Base-by-base conservation (phyloP, 2,797 vertebrate species). In the Malurus splendens region DNA sequence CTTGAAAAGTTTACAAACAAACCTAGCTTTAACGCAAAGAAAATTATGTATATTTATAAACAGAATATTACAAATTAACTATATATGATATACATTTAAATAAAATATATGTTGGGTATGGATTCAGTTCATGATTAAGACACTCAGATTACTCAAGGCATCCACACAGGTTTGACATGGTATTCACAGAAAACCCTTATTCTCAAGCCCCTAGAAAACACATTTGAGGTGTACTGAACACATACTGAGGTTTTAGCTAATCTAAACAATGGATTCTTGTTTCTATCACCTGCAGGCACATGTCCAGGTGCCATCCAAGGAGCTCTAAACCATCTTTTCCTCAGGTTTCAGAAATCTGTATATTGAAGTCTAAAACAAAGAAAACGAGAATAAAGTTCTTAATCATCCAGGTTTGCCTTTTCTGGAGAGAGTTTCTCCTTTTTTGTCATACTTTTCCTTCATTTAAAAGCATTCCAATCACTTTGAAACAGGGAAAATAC, bases 381-480 rank as follows among this genome's bases (percentile, higher is more conserved):
- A 86, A 77, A 70, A 76, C 22, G 81, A 36, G 36, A 64, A 84
- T 65, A 62, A 50, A 32, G 5, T 11, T 77, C 47, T 88, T 85
- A 93, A 68, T 93, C 64, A 91, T 62, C 22, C n/a, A 10, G 6
- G 8, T 60, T 48, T 6, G 22, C 12, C 14, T 51, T 39, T 32
- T 71, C 32, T 57, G 24, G 81, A 30, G 14, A 57, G 59, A 66
- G 18, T 1, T 39, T 88, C 54, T 90, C 17, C 27, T 79, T 92
- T 88, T 70, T 33, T 38, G 62, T 47, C 68, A 12, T 39, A 67
- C 71, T 96, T 83, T 94, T 90, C 54, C 45, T 60, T 14, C 67
- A 56, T 93, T 95, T 94, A 84, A 95, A 91, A 93, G 38, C 28
- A 77, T 32, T 94, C 91, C 28, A 85, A 79, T 50, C 27, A 44